Evolutionary conservation across 2,797 vertebrate genomes (phyloP).

Genomic region (Pygocentrus nattereri): DNA sequence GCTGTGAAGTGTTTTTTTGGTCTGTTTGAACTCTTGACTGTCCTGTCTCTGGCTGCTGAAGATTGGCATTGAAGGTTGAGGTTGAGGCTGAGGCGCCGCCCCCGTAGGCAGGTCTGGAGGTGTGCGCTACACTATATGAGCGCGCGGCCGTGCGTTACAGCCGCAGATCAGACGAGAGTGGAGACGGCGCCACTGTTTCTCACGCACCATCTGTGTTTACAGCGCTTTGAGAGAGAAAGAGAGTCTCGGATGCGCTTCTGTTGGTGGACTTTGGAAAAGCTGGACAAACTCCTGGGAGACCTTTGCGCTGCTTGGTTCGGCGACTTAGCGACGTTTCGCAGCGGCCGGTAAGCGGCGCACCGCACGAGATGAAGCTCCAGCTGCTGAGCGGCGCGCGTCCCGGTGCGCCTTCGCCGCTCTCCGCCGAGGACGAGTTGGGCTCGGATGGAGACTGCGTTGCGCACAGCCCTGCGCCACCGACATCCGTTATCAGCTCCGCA

Average conservation of each 20-base stretch:
- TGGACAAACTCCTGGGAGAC: not conserved
- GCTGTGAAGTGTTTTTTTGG: not conserved
- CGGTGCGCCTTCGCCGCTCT: constrained; percentile 71
- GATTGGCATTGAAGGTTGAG: constrained; percentile 29
- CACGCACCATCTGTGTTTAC: not conserved
- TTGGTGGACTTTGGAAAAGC: not conserved
- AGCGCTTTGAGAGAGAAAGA: not conserved
- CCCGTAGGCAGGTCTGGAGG: constrained; percentile 75
- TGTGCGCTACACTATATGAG: constrained; percentile 73
- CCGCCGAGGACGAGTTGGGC: constrained; percentile 88
- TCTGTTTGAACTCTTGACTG: not conserved
- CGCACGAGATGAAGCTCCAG: constrained; percentile 85
- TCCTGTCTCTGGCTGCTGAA: constrained; percentile 7
- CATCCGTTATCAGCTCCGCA: not conserved
- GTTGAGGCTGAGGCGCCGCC: constrained; percentile 67
- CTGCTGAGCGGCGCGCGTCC: constrained; percentile 80
- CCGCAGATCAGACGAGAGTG: not conserved
- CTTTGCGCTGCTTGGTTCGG: not conserved
- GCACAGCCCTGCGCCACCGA: constrained; percentile 83
- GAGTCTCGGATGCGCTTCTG: not conserved
- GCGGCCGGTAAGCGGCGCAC: not conserved
- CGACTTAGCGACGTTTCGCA: not conserved
- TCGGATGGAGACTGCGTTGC: constrained; percentile 93
- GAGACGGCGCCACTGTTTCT: not conserved
- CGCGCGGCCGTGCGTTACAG: not conserved